Percentiles rank a stretch among this genome's conserved stretches.
Conservation (phyloP, 2,113 vertebrate species). For the Bos taurus region ARS-UCD2.0 NC_037329.1:38846001-38846500, state of each 20-base stretch:
- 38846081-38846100: slow-evolving; percentile 42
- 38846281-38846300: slow-evolving; percentile 70
- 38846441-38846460: neutral
- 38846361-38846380: slow-evolving; percentile 37
- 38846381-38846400: slow-evolving; percentile 10
- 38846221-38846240: slow-evolving; percentile 74
- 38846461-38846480: slow-evolving; percentile 9
- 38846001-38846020: neutral
- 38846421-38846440: neutral
- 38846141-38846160: slow-evolving; percentile 71
- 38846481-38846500: neutral
- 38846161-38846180: slow-evolving; percentile 62
- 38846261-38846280: slow-evolving; percentile 75
- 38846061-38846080: slow-evolving; percentile 58
- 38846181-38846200: slow-evolving; percentile 76
- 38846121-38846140: slow-evolving; percentile 51
- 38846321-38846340: slow-evolving; percentile 65
- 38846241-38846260: slow-evolving; percentile 75
- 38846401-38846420: slow-evolving; percentile 4
- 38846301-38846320: slow-evolving; percentile 72
- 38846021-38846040: slow-evolving; percentile 56
- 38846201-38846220: slow-evolving; percentile 71
- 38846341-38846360: slow-evolving; percentile 70
- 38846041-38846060: slow-evolving; percentile 47
- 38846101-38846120: slow-evolving; percentile 40